Base-by-base conservation (phyloP, 2,888 invertebrate species). In the Priocnemis perturbator region DNA sequence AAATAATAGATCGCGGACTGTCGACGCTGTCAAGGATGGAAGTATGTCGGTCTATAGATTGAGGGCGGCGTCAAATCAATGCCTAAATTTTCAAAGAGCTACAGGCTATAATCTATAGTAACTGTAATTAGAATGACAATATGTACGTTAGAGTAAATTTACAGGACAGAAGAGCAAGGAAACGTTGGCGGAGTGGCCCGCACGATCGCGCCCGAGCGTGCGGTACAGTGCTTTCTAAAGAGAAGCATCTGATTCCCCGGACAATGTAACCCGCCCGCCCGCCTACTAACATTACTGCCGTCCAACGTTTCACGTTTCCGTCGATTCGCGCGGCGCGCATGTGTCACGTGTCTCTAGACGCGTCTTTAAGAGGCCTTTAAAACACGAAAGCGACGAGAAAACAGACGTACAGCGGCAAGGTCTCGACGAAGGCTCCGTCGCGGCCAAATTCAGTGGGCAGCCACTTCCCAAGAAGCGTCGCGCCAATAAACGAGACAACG, bases 251-350 rank as follows among this genome's bases (percentile, higher is more conserved):
- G 55, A 71, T 78, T 78, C 78, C 78, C 57, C 52, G 57, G 11
- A 78, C 65, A 78, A 78, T 69, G 58, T 60, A 73, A 78, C 71
- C 73, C 65, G 14, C 48, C 73, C 65, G 14, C 48, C 68, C 48
- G 50, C 64, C 68, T 72, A 55, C 72, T 77, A 76, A 71, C 67
- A 71, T 78, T 73, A 69, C 78, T 53, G 26, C 50, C 50, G 67
- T 73, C 68, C 78, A 76, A 66, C 50, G 66, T 78, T 78, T 71
- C 77, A 67, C 58, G 53, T 63, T 47, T 19, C 26, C 37, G 37
- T 37, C 4, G 37, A 37, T 7, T 11, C 11, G n/a, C n/a, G n/a
- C n/a, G n/a, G n/a, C 37, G 37, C 7, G 37, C 7, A 11, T 37
- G 11, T 37, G 37, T 37, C 37, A 11, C 37, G 37, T 37, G 37